These are phyloP conservation scores for Andrena minutula DNA, from an alignment of 2,888 invertebrate species.

Conservation along the genomic window DNA sequence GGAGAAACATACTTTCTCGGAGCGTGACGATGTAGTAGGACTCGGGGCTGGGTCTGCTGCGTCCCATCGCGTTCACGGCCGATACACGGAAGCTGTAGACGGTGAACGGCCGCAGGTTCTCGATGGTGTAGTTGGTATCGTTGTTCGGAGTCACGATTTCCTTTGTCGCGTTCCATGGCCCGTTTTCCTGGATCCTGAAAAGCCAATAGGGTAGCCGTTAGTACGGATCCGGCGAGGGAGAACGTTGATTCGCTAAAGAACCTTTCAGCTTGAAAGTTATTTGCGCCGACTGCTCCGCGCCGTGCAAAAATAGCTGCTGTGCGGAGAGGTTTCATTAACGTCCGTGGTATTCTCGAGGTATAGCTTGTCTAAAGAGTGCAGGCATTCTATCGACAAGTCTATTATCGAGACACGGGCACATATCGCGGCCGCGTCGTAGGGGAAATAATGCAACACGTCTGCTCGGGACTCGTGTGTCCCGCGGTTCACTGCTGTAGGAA, in stretches of 20 bases:
- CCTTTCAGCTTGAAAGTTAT: neutral
- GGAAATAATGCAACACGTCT: slow-evolving; percentile 8
- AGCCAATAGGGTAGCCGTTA: slow-evolving; percentile 50
- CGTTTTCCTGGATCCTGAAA: slow-evolving; percentile 89
- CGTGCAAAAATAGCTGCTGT: too few species aligned
- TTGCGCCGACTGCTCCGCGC: neutral
- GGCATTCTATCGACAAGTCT: neutral
- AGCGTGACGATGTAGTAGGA: slow-evolving; percentile 91
- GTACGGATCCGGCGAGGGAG: neutral
- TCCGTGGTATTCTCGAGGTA: too few species aligned
- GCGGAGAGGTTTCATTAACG: too few species aligned
- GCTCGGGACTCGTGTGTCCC: slow-evolving; percentile 2
- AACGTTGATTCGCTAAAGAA: slow-evolving; percentile 21
- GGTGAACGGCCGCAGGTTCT: slow-evolving; percentile 89
- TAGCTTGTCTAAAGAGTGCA: too few species aligned
- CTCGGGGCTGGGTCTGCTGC: slow-evolving; percentile 89
- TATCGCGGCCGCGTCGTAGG: neutral
- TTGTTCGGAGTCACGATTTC: slow-evolving; percentile 88
- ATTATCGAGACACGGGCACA: neutral
- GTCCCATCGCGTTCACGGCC: slow-evolving; percentile 90
- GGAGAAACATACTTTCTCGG: slow-evolving; percentile 87
- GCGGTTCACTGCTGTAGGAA: slow-evolving; percentile 30
- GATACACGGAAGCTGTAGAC: slow-evolving; percentile 91
- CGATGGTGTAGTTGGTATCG: slow-evolving; percentile 89
- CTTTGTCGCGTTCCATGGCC: slow-evolving; percentile 88